Evolutionary conservation across 2,113 vertebrate species (phyloP).

Genomic region (Dolichotis patagonum): DNA sequence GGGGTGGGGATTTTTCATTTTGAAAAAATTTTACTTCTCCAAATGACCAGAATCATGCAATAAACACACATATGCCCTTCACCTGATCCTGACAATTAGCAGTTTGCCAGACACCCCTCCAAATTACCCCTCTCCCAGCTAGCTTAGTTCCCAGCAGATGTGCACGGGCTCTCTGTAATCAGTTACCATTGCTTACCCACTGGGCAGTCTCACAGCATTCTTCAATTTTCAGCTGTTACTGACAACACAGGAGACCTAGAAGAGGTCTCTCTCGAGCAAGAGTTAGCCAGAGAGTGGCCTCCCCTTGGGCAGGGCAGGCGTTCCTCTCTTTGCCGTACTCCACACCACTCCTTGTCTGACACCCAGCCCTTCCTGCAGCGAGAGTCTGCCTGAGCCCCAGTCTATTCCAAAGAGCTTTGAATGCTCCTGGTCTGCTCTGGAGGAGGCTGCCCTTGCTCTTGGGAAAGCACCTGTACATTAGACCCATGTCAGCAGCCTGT

Average conservation of each 20-base stretch:
- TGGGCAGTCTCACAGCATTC: not conserved
- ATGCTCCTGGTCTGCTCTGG: not conserved
- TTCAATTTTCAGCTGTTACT: not conserved
- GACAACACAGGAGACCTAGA: not conserved
- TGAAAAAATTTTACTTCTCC: not conserved
- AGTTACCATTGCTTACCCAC: not conserved
- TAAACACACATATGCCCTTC: not conserved
- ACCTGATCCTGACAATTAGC: not conserved
- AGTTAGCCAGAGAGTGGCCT: too few relatives aligned
- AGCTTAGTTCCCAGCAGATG: not conserved
- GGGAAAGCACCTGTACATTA: not conserved
- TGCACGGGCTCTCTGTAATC: not conserved
- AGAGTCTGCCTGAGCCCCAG: accelerated
- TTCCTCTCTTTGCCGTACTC: not conserved
- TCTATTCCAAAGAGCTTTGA: not conserved
- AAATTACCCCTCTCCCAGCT: not conserved
- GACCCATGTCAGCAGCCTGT: not conserved
- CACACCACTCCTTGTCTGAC: not conserved
- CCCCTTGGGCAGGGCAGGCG: not conserved
- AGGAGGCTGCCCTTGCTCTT: not conserved
- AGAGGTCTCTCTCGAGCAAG: not conserved
- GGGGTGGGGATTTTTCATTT: not conserved
- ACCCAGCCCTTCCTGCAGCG: not conserved
- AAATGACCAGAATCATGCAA: not conserved
- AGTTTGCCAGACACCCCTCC: too few relatives aligned